These are phyloP conservation scores for Oikopleura vanhoeffeni DNA, from an alignment of 23 tunicate genomes.

Conservation along the genomic window DNA sequence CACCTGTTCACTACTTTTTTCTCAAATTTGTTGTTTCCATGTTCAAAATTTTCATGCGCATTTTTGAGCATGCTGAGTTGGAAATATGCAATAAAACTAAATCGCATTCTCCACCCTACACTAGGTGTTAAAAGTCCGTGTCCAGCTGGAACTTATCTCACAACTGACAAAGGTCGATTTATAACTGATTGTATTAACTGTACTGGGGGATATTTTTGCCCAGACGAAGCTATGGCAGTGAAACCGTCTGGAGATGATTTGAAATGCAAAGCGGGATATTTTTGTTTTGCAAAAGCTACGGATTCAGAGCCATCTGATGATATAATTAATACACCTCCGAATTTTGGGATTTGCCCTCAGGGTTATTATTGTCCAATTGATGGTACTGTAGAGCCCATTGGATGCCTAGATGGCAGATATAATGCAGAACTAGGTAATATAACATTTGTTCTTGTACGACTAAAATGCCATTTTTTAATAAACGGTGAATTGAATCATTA, in stretches of 20 bases:
- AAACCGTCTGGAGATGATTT: slow-evolving; percentile 9
- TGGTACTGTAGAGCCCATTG: not conserved
- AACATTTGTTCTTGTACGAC: too few relatives aligned
- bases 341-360: slow-evolving; percentile 20
- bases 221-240: slow-evolving; percentile 24
- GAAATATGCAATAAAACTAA: too few relatives aligned
- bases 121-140: slow-evolving; percentile 4
- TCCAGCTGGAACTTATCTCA: slow-evolving; percentile 17
- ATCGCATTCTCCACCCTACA: too few relatives aligned
- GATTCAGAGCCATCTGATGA: not conserved
- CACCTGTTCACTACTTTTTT: too few relatives aligned
- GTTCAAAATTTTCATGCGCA: too few relatives aligned
- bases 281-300: slow-evolving; percentile 38
- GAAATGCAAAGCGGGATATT: slow-evolving; percentile 45
- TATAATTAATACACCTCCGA: slow-evolving; percentile 15
- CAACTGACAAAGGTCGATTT: not conserved
- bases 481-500: too few relatives aligned
- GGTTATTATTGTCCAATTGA: slow-evolving; percentile 55
- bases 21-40: too few relatives aligned
- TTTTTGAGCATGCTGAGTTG: too few relatives aligned
- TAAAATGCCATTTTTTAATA: too few relatives aligned
- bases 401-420: not conserved
- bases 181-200: slow-evolving; percentile 26
- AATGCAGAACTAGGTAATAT: too few relatives aligned
- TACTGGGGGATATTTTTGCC: slow-evolving; percentile 35